phyloP scores from a whole-genome alignment of 2,888 invertebrate genomes.

The Trachelus stipa region DNA sequence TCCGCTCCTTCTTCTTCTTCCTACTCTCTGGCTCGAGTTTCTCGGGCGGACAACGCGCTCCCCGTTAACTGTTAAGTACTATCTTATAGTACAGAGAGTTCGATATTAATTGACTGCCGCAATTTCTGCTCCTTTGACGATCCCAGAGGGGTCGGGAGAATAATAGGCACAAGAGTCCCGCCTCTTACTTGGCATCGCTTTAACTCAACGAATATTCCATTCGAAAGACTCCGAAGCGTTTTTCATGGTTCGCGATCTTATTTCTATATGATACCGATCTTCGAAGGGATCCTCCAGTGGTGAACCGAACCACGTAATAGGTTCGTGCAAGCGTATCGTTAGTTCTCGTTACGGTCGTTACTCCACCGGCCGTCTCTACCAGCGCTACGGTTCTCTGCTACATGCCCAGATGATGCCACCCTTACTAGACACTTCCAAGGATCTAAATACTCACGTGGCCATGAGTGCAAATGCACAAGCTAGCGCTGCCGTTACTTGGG shows the following conservation, averaged over 20 bases:
- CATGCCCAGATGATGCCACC: neutral
- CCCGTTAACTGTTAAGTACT: neutral
- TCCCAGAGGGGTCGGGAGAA: neutral
- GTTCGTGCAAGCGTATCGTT: neutral
- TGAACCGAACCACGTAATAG: neutral
- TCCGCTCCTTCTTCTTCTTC: neutral
- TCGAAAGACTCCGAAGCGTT: neutral
- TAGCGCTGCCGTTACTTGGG: neutral
- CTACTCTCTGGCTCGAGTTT: neutral
- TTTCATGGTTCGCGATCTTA: neutral
- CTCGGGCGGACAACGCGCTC: neutral
- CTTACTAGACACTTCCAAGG: neutral
- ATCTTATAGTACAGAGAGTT: neutral
- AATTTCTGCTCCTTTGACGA: neutral
- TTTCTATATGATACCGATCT: neutral
- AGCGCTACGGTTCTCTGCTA: neutral
- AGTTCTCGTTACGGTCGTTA: neutral
- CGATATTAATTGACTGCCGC: neutral
- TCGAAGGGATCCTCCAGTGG: neutral
- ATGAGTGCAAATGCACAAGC: neutral
- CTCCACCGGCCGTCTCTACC: neutral
- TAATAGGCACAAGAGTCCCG: neutral
- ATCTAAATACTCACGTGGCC: neutral
- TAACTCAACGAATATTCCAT: constrained; percentile 1
- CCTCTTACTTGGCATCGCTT: neutral